Base-by-base conservation (phyloP, 2,113 vertebrate species). In the Myotis davidii region DNA sequence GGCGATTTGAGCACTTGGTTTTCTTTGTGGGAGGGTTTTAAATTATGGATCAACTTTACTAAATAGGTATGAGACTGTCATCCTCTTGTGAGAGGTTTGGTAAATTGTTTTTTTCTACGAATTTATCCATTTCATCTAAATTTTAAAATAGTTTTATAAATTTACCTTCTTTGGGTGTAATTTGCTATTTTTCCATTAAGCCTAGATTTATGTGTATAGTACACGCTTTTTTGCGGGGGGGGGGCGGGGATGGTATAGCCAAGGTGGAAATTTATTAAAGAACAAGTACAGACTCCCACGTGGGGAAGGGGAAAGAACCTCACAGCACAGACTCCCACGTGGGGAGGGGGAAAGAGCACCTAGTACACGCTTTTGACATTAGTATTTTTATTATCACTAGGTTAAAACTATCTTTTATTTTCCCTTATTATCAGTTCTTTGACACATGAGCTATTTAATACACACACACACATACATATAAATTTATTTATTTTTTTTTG, bases 21-120 rank as follows among this genome's bases (percentile, higher is more conserved):
- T 88, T 84, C 76, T 88, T 88, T 78, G 23, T 64, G 77, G 23
- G 20, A 88, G 65, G 18, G 9, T 84, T 94, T 94, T 91, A 73
- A 91, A 45, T 91, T 87, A 88, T 64, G 50, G 17, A 42, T 77
- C 50, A 87, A 5, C 81, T 90, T 93, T 85, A 50, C 45, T 93
- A 85, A 67, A 32, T 81, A 67, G 23, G 21, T 34, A 61, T 87
- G 23, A 18, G n/a, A 54, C 16, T 93, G 2, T 85, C 54, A 65
- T 73, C 18, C 29, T 93, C 56, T 42, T 82, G 6, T 17, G 39
- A 94, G n/a, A 96, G 29, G 91, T 91, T 91, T 54, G 50, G 21
- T 87, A 91, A 91, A 59, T 87, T 96, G 9, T 91, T 9, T 76
- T 76, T 94, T 83, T 96, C 39, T 69, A 76, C 73, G 39, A 87